Evolutionary conservation across 2,797 vertebrate species (phyloP).

Genomic region (Staurois parvus): DNA sequence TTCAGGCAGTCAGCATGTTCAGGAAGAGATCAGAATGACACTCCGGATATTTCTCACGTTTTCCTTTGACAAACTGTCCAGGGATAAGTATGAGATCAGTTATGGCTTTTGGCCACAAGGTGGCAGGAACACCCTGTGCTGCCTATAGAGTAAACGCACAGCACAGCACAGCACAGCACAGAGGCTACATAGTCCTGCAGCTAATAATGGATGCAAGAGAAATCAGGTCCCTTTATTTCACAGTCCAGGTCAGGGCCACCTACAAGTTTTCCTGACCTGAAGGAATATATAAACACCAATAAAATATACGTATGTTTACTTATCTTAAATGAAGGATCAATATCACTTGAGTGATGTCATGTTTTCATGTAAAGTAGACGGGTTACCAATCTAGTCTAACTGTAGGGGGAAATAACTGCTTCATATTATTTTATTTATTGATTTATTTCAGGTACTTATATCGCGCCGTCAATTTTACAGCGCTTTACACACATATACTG

Average conservation of each 20-base stretch:
- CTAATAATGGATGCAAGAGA: background rate
- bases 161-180: too few relatives aligned
- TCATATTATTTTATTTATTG: too few relatives aligned
- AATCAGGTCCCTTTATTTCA: background rate
- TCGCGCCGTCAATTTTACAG: too few relatives aligned
- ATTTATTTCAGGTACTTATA: too few relatives aligned
- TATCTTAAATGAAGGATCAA: background rate
- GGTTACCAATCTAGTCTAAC: background rate
- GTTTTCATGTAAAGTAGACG: background rate
- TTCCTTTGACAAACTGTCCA: too few relatives aligned
- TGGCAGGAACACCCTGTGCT: conserved; percentile 13
- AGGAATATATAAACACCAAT: background rate
- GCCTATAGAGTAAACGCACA: too few relatives aligned
- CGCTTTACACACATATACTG: too few relatives aligned
- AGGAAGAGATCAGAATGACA: too few relatives aligned
- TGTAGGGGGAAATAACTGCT: background rate
- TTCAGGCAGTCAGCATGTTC: too few relatives aligned
- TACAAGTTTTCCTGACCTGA: background rate
- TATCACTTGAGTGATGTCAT: background rate
- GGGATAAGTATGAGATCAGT: background rate
- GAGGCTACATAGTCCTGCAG: background rate
- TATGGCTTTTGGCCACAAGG: conserved; percentile 37
- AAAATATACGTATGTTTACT: background rate
- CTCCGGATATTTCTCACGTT: too few relatives aligned
- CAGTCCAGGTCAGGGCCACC: background rate